Conservation (phyloP, 1,140 invertebrate species). For the Drosophila willistoni region DNA sequence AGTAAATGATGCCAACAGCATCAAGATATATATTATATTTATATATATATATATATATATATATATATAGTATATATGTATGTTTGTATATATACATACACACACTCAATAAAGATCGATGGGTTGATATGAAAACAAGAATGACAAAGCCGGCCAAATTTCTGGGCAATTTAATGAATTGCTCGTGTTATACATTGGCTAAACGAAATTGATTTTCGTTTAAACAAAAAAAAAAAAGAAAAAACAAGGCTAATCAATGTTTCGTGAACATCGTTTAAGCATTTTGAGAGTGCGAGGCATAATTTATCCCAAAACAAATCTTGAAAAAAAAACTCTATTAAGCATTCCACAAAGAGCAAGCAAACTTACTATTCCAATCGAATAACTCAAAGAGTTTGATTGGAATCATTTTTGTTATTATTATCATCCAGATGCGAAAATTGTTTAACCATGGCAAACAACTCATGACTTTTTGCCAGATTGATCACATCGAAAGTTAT, state of each 20-base stretch:
- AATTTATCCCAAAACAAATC: too few relatives aligned
- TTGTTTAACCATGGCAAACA: too few relatives aligned
- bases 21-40: constrained; percentile 8
- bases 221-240: neutral
- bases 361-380: too few relatives aligned
- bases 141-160: constrained; percentile 9
- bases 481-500: too few relatives aligned
- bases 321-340: too few relatives aligned
- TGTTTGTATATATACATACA: neutral
- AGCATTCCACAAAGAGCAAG: too few relatives aligned
- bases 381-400: too few relatives aligned
- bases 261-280: neutral
- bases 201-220: constrained; percentile 8
- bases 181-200: constrained; percentile 7
- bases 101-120: constrained; percentile 7
- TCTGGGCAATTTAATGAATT: constrained; percentile 10
- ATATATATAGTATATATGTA: neutral
- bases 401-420: too few relatives aligned
- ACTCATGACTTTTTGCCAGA: too few relatives aligned
- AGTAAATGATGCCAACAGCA: constrained; percentile 15
- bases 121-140: constrained; percentile 1
- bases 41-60: neutral
- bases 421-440: too few relatives aligned
- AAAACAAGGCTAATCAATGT: neutral
- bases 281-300: too few relatives aligned